Conservation (phyloP, 2,888 invertebrate species). For the Drosophila multiciliata region DNA sequence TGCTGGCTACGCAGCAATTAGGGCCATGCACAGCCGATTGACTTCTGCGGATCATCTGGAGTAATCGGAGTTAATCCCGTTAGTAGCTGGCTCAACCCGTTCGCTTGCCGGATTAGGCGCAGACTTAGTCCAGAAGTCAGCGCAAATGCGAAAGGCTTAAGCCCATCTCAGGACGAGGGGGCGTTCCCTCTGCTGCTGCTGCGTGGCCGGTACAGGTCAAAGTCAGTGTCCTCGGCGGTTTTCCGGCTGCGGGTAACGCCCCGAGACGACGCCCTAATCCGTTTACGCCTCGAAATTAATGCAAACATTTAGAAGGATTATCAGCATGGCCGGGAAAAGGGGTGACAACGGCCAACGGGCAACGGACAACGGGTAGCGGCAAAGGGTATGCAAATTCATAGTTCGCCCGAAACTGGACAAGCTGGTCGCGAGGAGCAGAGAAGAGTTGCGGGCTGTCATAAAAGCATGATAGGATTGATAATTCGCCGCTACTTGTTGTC, state of each 20-base stretch:
- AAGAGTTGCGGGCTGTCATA: constrained; percentile 55
- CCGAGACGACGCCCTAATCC: constrained; percentile 71
- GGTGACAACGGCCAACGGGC: constrained; percentile 22
- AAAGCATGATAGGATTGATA: constrained; percentile 81
- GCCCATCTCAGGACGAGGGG: constrained; percentile 1
- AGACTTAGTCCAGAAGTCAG: constrained; percentile 67
- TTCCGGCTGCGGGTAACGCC: constrained; percentile 73
- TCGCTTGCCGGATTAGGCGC: constrained; percentile 57
- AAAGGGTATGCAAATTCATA: constrained; percentile 34
- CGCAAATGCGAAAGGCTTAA: constrained; percentile 77
- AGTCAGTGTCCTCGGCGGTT: constrained; percentile 57
- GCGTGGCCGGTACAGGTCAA: constrained; percentile 38
- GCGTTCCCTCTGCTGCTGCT: constrained; percentile 27
- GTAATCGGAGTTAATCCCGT: constrained; percentile 81
- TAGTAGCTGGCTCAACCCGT: constrained; percentile 61
- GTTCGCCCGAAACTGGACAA: constrained; percentile 22
- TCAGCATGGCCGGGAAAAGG: constrained; percentile 56
- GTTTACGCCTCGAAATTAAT: constrained; percentile 75
- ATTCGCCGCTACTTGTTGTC: constrained; percentile 79
- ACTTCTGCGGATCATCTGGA: constrained; percentile 77
- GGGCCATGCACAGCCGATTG: constrained; percentile 44
- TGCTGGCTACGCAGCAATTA: constrained; percentile 47
- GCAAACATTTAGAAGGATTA: constrained; percentile 82
- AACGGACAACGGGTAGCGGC: not conserved
- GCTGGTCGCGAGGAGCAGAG: not conserved